phyloP scores from a whole-genome alignment of 1,140 invertebrate genomes.

The Papilio dardanus region DNA sequence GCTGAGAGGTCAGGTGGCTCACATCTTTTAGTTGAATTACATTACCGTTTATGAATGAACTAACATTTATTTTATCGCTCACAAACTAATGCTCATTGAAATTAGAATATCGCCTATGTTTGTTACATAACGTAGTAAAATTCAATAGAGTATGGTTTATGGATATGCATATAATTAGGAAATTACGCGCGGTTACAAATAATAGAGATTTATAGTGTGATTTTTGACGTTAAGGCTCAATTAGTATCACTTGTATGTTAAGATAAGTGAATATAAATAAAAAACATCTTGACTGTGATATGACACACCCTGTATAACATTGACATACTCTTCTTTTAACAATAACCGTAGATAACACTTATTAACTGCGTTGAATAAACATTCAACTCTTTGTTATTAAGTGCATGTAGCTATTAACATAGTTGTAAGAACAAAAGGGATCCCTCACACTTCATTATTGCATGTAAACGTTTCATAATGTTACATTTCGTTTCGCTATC shows the following conservation, averaged over 20 bases:
- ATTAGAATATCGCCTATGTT: neutral
- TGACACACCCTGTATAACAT: neutral
- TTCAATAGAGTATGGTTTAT: neutral
- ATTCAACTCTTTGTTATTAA: neutral
- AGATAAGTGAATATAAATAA: neutral
- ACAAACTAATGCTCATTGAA: conserved; percentile 12
- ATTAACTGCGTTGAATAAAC: neutral
- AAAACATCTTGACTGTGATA: neutral
- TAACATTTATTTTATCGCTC: conserved; percentile 13
- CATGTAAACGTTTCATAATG: conserved; percentile 41
- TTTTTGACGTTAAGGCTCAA: too few species aligned
- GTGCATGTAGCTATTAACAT: neutral
- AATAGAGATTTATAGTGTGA: neutral
- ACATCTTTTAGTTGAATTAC: conserved; percentile 33
- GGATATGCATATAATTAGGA: neutral
- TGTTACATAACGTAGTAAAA: neutral
- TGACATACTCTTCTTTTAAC: neutral
- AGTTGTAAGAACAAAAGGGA: conserved; percentile 19
- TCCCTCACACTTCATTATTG: conserved; percentile 6
- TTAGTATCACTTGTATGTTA: too few species aligned
- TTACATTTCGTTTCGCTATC: conserved; percentile 44
- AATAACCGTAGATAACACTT: neutral
- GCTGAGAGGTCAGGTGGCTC: conserved; percentile 34
- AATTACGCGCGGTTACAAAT: neutral
- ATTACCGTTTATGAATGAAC: conserved; percentile 34